Evolutionary conservation across 2,113 vertebrate genomes (phyloP), one percentile per base, ranked within the genome.

Genomic region (Cinclus mexicanus): DNA sequence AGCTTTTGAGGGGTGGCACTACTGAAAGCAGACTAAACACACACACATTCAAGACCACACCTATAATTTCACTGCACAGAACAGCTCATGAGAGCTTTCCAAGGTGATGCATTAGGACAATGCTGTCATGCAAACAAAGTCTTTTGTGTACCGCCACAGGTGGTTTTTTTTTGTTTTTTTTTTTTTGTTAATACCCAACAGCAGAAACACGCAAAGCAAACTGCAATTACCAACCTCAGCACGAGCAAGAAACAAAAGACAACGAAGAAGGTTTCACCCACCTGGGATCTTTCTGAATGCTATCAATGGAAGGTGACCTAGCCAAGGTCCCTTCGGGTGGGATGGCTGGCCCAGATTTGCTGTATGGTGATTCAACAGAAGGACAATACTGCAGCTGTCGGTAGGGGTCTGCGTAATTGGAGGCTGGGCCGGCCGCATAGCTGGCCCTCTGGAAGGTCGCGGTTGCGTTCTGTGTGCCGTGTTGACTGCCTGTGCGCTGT

Each of bases 261-360:
- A 97, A 94, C 24, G 71, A 90, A 83, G 84, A 97, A 94, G 52
- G 23, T 91, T 94, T 93, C 82, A 98, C 99, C 98, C 98, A 99
- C 99, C 99, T 99, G 97, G 99, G 99, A 97, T 99, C 99, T 98
- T 99, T 99, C 98, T 99, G 99, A 96, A 99, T 99, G 92, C 99
- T 99, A 98, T 99, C 99, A 92, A 99, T 99, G 93, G 99, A 99
- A 55, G 99, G 99, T 46, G 99, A 99, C 89, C 99, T 98, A 96
- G 99, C 99, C 98, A 99, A 98, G 97, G 98, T 99, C 94, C 99
- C 99, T 97, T 99, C 99, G 0, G 99, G 99, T 14, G 99, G 99
- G 89, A 99, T 98, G 96, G 99, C 99, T 37, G 99, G 99, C 95
- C 99, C 99, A 60, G 99, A 99, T 96, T 99, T 99, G 99, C 99